Evolutionary conservation across 2,888 invertebrate species (phyloP), one percentile per base, ranked within the genome.

Genomic region (Hoplodrina blanda): DNA sequence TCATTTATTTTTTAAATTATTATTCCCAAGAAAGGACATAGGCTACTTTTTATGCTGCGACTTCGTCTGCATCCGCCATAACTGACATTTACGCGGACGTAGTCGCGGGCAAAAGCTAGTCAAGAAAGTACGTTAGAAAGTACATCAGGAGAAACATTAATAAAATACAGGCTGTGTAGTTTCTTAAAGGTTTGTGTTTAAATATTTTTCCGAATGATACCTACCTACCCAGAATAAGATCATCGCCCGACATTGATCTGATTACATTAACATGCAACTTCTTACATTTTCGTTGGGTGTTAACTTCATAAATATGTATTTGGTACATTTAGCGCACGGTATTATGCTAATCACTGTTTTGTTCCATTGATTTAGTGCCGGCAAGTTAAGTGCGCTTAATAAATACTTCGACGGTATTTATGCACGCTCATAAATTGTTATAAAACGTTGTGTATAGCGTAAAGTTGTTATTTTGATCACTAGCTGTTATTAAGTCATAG

Each of bases 301-400:
- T 65, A 75, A 80, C 75, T 82, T 83, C 64, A 88, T 88, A 83
- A 89, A 88, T 89, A 90, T 90, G 88, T 87, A 90, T 89, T 85
- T 86, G 37, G 73, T 73, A 79, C 78, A 78, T 74, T 80, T 78
- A 62, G 62, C 30, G 55, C 61, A 55, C 62, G 37, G 62, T 55
- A 61, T 70, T 75, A 70, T 76, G 76, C 17, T 85, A 89, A 86
- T 82, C 63, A 76, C 66, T 82, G 82, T 81, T 87, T 85, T 84
- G 85, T 82, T 76, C 63, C 59, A 65, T 59, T 80, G 80, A 81
- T 80, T 83, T 83, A 81, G 15, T 76, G 75, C 73, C 69, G 69
- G 64, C 37, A 53, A 57, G 33, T 64, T 64, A 78, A 77, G 65
- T 78, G 53, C 65, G 33, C 13, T 69, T 79, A 73, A 77, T 78